These are phyloP conservation scores for Cygnus atratus DNA, from an alignment of 2,113 vertebrate genomes.

Conservation along the genomic window DNA sequence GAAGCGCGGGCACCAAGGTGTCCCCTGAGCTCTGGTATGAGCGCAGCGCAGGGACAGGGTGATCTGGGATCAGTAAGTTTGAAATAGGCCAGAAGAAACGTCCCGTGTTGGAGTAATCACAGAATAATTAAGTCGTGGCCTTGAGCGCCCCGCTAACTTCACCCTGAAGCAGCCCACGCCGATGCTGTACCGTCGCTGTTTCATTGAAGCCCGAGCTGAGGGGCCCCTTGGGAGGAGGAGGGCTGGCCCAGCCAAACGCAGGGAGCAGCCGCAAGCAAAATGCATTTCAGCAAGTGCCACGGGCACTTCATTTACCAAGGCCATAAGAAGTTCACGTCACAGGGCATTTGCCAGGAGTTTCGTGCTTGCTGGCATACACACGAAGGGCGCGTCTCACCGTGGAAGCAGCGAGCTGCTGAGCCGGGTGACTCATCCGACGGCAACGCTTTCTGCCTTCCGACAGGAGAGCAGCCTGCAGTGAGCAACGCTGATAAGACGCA, in stretches of 20 bases:
- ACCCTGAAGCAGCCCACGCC: neutral
- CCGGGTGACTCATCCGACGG: conserved; percentile 67
- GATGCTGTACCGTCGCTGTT: neutral
- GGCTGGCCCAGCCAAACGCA: neutral
- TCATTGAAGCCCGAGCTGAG: neutral
- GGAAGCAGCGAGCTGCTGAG: conserved; percentile 67
- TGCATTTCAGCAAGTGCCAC: neutral
- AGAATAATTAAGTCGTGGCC: neutral
- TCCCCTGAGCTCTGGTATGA: neutral
- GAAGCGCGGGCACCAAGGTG: neutral
- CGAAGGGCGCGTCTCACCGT: conserved; percentile 42
- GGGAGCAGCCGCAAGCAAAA: neutral
- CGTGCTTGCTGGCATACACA: conserved; percentile 3
- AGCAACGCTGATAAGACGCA: conserved; percentile 67
- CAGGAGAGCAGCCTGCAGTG: conserved; percentile 52
- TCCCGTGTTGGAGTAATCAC: neutral
- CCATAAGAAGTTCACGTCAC: conserved; percentile 41
- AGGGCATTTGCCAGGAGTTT: conserved; percentile 21
- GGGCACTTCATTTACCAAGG: neutral
- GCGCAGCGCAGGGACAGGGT: neutral
- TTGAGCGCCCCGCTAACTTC: neutral
- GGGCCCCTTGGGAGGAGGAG: neutral
- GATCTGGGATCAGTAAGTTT: neutral
- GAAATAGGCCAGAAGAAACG: neutral
- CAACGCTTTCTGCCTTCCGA: conserved; percentile 38